Base-by-base conservation (phyloP, 2,888 invertebrate genomes). In the Cheilosia variabilis region DNA sequence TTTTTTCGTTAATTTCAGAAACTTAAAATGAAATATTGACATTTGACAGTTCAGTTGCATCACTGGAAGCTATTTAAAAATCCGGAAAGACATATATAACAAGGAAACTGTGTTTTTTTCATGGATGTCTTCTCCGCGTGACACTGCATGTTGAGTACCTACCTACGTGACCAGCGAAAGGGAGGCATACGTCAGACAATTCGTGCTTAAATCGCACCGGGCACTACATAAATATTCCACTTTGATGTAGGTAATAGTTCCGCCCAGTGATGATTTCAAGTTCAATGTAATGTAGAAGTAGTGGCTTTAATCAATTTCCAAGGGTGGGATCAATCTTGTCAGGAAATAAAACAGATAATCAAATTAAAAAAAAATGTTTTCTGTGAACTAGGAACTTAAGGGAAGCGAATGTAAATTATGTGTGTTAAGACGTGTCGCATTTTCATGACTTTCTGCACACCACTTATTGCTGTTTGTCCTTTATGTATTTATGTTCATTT, bases 111-210 rank as follows among this genome's bases (percentile, higher is more conserved):
- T 34, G 50, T 19, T 13, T 9, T 24, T 52, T 52, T 24, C 37
- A 5, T 34, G 15, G 17, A 60, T 52, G 52, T 71, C 60, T 41
- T 62, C 62, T 53, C 9, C 13, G n/a, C 27, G 15, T 22, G 58
- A 60, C 58, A 37, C 27, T 37, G 43, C 5, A 62, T 4, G 31
- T 31, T 45, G 72, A 13, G 37, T 37, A 37, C 37, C 31, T 31
- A 13, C 37, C 53, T 72, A 72, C 62, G 72, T 72, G 53, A 72
- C 53, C 17, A 43, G 22, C 22, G 34, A 31, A 72, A 63, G 72
- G 53, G 34, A 72, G 43, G 72, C 62, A 41, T 1, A 9, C n/a
- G 6, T 1, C 15, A 37, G 24, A 17, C 4, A 10, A 22, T n/a
- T 5, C 7, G 4, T n/a, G 22, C 15, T n/a, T 52, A 41, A 19